Evolutionary conservation across 2,113 vertebrate genomes (phyloP), one percentile per base, ranked within the genome.

Genomic region (Butastur rufipennis): DNA sequence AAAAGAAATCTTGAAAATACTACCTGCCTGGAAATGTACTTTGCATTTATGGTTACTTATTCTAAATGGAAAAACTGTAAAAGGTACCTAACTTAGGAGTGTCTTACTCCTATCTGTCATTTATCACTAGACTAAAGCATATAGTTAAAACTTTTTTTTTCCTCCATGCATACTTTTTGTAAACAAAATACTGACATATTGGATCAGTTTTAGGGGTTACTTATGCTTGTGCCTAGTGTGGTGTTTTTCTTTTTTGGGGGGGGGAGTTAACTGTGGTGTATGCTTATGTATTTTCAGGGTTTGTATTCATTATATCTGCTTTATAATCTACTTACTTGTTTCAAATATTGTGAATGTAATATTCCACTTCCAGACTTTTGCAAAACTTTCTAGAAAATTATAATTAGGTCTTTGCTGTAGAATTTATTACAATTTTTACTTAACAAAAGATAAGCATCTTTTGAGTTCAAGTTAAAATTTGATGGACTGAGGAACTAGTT

Each of bases 81-180:
- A 81, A 88, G 29, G 6, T 59, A 4, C 6, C 6, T 22, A 22
- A 18, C 7, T 34, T 40, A 67, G 15, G 3, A 25, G 21, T 10
- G 29, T 55, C 27, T 40, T 52, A 11, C 16, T 80, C 7, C 2
- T 52, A 0, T 17, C 9, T 75, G 9, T 26, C 11, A 20, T 14
- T 52, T 81, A 7, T 71, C 4, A 13, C 9, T 53, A 9, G 17
- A 32, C 85, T 50, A 20, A 90, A 67, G 11, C n/a, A 25, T 17
- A 7, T 11, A 55, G 16, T 32, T 84, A 32, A 61, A 78, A 38
- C 50, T 16, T 53, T 53, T 47, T 85, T 45, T 75, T 29, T 29
- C 1, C 1, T 58, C 4, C 8, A 0, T 40, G 17, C 55, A 4
- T 81, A 5, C 18, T 59, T 81, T 52, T 53, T 58, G 17, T 1